A percentile compares a stretch with the other conserved stretches of the same genome.
These are phyloP conservation scores for Ophion costatus DNA, from an alignment of 2,888 invertebrate species.

Conservation along the genomic window DNA sequence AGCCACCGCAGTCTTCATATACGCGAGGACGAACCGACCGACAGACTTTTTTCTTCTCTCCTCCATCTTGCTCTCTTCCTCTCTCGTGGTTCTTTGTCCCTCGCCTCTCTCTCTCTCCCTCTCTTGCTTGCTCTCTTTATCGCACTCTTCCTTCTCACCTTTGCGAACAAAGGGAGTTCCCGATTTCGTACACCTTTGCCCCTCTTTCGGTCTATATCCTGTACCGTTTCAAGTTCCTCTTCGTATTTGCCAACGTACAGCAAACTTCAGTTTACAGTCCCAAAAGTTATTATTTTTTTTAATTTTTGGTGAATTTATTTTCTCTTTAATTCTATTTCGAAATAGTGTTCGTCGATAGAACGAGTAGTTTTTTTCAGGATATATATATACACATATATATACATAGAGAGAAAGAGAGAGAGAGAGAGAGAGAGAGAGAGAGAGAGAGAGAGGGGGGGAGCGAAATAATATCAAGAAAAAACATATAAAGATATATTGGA, in stretches of 20 bases:
- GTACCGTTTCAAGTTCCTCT: constrained; percentile 43
- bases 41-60: constrained; percentile 42
- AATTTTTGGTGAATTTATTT: too few species aligned
- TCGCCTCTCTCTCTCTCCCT: constrained; percentile 23
- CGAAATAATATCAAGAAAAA: too few species aligned
- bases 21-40: constrained; percentile 59
- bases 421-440: too few species aligned
- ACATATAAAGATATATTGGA: too few species aligned
- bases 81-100: background rate
- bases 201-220: constrained; percentile 34
- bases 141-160: constrained; percentile 46
- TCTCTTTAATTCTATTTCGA: too few species aligned
- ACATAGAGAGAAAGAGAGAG: too few species aligned
- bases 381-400: too few species aligned
- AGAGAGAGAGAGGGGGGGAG: too few species aligned
- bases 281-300: background rate
- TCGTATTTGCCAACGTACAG: constrained; percentile 29
- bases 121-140: constrained; percentile 32
- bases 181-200: constrained; percentile 68
- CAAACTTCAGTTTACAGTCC: background rate
- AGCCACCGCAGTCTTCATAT: constrained; percentile 50
- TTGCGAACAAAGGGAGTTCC: constrained; percentile 73
- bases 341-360: too few species aligned
- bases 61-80: constrained; percentile 40
- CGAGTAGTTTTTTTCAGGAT: too few species aligned